These are phyloP conservation scores for Pelecanus crispus DNA, from an alignment of 2,113 vertebrate genomes.

Conservation along the genomic window DNA sequence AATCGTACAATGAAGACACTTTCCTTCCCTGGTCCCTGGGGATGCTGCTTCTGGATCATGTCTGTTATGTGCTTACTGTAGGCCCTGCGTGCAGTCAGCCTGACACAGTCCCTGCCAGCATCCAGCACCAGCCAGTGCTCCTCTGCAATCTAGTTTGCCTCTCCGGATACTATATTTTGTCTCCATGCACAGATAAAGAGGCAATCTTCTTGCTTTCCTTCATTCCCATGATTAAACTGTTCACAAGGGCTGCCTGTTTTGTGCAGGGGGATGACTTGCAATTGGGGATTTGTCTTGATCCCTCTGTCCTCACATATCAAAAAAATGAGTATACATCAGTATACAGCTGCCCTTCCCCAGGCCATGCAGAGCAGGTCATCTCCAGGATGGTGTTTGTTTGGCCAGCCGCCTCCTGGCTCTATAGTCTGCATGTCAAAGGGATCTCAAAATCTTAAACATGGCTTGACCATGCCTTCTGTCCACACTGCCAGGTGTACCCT, in stretches of 20 bases:
- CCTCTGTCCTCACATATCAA: not conserved
- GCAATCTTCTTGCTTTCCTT: not conserved
- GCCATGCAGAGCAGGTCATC: not conserved
- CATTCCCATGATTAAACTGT: not conserved
- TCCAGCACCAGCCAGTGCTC: not conserved
- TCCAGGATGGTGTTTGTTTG: not conserved
- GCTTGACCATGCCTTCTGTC: not conserved
- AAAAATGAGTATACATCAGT: not conserved
- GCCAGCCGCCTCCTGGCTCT: not conserved
- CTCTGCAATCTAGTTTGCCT: not conserved
- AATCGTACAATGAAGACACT: constrained; percentile 26
- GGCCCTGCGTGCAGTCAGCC: not conserved
- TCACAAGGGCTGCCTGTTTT: not conserved
- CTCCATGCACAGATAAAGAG: not conserved
- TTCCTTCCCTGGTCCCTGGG: not conserved
- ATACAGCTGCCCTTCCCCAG: not conserved
- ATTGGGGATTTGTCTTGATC: not conserved
- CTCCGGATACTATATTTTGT: not conserved
- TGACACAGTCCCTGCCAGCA: not conserved
- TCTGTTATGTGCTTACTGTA: not conserved
- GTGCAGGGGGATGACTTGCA: not conserved
- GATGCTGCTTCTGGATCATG: not conserved
- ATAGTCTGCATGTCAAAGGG: not conserved
- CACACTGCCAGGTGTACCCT: not conserved
- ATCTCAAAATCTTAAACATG: not conserved